Percentiles rank a stretch among this genome's conserved stretches.
Evolutionary conservation across 2,797 vertebrate species (phyloP).

Genomic region (Amblyopsis hoosieri): DNA sequence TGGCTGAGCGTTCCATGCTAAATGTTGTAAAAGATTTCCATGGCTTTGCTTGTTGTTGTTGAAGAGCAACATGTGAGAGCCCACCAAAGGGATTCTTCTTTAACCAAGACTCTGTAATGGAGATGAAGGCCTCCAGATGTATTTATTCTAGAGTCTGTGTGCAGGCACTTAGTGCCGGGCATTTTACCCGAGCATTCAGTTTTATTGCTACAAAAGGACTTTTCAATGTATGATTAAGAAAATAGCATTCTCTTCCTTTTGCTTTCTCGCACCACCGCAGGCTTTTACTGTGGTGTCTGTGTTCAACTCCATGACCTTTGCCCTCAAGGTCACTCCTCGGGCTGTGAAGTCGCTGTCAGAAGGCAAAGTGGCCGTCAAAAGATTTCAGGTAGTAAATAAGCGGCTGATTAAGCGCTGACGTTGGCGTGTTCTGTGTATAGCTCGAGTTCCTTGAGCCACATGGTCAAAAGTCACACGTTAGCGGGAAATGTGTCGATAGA

Average conservation of each 20-base stretch:
- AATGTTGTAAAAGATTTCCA: neutral
- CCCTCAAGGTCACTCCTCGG: conserved; percentile 83
- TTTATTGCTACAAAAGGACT: neutral
- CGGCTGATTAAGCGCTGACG: neutral
- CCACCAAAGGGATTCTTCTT: neutral
- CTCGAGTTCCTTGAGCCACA: conserved; percentile 29
- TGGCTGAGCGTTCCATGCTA: neutral
- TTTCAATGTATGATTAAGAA: no score
- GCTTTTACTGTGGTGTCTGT: conserved; percentile 85
- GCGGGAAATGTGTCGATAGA: conserved; percentile 48
- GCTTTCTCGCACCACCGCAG: conserved; percentile 50
- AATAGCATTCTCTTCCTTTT: neutral
- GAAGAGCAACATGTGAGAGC: neutral
- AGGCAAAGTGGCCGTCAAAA: conserved; percentile 77
- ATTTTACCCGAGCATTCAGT: neutral
- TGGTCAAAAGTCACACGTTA: conserved; percentile 42
- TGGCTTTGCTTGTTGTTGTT: no score
- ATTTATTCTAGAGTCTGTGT: neutral
- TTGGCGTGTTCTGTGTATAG: neutral
- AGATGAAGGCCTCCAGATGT: neutral
- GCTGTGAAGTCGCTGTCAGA: conserved; percentile 80
- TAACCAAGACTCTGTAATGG: neutral
- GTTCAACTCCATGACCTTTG: conserved; percentile 87
- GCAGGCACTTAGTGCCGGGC: neutral
- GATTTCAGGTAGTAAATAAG: conserved; percentile 79